Evolutionary conservation across 2,113 vertebrate species (phyloP), one percentile per base, ranked within the genome.

Genomic region (Pachyramphus minor): DNA sequence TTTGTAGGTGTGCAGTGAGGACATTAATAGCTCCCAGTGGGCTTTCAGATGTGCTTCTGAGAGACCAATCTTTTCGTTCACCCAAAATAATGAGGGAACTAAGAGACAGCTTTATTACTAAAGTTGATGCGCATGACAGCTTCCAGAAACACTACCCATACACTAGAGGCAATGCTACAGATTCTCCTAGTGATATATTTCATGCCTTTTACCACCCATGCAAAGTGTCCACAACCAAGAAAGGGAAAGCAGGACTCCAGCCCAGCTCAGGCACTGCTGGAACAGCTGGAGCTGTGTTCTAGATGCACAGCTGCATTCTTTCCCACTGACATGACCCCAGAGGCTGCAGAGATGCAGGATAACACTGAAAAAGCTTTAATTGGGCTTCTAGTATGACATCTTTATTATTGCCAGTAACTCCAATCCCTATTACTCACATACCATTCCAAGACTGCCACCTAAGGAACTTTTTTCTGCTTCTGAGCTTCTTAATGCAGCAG

Each of bases 391-490:
- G 60, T 33, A 59, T 71, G 68, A 83, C 79, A 67, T 12, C 60
- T 56, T 88, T 63, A 64, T 85, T 56, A 81, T 3, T 92, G 68
- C 59, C 39, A 47, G 68, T 42, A 92, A 83, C 76, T 94, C 79
- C 44, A 58, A 67, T 77, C 83, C 59, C 37, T 93, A 3, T 71
- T 89, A 50, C 68, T 77, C 39, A 52, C 73, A 84, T 35, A 73
- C 59, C 76, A 47, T 88, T 81, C 83, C 83, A 95, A 73, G 63
- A 50, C 79, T 86, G 86, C 75, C 79, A 95, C 88, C 80, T 92
- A 92, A 95, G 86, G 86, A 96, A 55, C 24, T 86, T 92, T 93
- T 73, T 86, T 39, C 59, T 86, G 35, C 42, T 76, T 85, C 75
- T 77, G 75, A 90, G 72, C 31, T 74, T 84, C 74, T 91, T 58